Evolutionary conservation across 2,113 vertebrate genomes (phyloP).

Genomic region (Odontesthes bonariensis): DNA sequence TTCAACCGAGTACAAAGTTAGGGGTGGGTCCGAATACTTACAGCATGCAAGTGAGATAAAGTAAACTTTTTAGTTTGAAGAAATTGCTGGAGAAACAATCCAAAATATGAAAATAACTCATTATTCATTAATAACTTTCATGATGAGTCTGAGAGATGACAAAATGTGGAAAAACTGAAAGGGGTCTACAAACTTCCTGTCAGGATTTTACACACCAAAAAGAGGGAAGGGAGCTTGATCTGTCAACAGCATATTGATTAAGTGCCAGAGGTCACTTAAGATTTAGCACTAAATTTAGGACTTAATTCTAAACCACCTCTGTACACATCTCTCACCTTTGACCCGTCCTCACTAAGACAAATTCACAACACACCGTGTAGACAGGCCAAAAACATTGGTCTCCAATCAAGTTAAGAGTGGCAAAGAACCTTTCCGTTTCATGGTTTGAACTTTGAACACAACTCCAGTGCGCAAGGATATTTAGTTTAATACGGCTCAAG

Average conservation of each 20-base stretch:
- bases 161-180: neutral
- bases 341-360: conserved; percentile 17
- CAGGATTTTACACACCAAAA: neutral
- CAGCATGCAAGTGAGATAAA: too few species aligned
- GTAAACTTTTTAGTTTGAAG: too few species aligned
- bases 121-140: too few species aligned
- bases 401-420: neutral
- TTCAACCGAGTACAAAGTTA: too few species aligned
- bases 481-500: neutral
- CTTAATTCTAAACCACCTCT: conserved; percentile 59
- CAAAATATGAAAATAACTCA: too few species aligned
- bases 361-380: neutral
- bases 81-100: too few species aligned
- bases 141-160: neutral
- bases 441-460: neutral
- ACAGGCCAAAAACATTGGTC: neutral
- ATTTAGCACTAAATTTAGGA: conserved; percentile 55
- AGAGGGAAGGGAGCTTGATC: neutral
- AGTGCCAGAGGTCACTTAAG: conserved; percentile 47
- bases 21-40: too few species aligned
- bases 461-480: neutral
- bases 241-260: conserved; percentile 25
- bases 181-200: neutral
- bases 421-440: neutral
- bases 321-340: conserved; percentile 56